These are phyloP conservation scores for Xyrauchen texanus DNA, from an alignment of 2,113 vertebrate genomes.

Conservation along the genomic window DNA sequence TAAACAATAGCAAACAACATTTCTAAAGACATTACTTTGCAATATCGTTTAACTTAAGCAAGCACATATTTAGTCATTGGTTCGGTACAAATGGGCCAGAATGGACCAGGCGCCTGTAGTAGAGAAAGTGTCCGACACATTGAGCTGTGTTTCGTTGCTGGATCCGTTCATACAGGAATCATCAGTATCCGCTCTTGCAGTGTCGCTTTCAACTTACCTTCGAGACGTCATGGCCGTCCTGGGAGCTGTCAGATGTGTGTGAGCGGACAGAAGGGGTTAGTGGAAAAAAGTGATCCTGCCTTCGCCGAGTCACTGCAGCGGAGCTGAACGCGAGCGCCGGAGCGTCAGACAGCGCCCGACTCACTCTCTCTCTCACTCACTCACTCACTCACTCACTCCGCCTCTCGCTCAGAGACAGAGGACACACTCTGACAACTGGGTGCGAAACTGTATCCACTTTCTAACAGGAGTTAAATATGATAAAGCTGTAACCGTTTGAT, in stretches of 20 bases:
- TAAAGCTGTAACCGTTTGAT: neutral
- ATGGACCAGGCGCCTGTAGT: neutral
- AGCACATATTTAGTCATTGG: neutral
- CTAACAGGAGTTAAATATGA: neutral
- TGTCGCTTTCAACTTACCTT: constrained; percentile 72
- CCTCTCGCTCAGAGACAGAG: neutral
- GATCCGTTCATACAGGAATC: constrained; percentile 2
- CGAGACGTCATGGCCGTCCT: constrained; percentile 83
- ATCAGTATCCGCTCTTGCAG: neutral
- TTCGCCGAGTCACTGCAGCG: constrained; percentile 15
- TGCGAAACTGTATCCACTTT: neutral
- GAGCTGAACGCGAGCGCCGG: constrained; percentile 44
- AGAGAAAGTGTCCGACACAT: no score
- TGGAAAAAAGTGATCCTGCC: constrained; percentile 38
- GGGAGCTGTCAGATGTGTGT: constrained; percentile 58
- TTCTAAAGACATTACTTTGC: neutral
- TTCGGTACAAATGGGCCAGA: neutral
- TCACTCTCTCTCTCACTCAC: no score
- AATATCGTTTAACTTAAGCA: neutral
- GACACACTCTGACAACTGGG: neutral
- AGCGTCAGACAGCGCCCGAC: constrained; percentile 46
- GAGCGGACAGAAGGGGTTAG: constrained; percentile 52
- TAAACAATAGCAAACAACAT: neutral
- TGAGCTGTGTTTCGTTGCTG: neutral
- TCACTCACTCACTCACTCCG: constrained; percentile 16